Evolutionary conservation across 2,797 vertebrate species (phyloP), one percentile per base, ranked within the genome.

Genomic region (Hippopotamyrus pictus): DNA sequence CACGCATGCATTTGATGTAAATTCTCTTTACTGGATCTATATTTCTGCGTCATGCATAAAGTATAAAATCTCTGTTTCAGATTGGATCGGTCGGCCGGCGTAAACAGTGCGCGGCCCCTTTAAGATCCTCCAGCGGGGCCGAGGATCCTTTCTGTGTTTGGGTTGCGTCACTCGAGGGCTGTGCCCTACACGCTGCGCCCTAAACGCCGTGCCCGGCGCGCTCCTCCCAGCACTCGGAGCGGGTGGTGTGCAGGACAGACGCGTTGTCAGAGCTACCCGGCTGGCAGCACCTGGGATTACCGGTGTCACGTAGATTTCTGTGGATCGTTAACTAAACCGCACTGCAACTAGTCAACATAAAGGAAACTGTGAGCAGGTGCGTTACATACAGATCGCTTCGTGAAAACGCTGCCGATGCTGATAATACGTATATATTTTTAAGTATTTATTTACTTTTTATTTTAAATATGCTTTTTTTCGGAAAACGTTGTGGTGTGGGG

Each of bases 111-210:
- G 14, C 59, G 69, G 33, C 69, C 69, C 69, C 69, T 76, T 76
- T 76, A 76, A 76, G 69, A 76, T 76, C 69, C 69, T 37, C 69
- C 69, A 76, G 69, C 33, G 84, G 91, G 90, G 19, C 9, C 17
- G 88, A 54, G 29, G 82, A 86, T 76, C 73, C 89, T 88, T 89
- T 53, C 69, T 59, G 69, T 33, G 37, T 59, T 57, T 11, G 2
- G 51, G 92, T 95, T 94, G 96, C 96, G 95, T 96, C 94, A 95
- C 89, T 0, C 5, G 59, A n/a, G 91, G 91, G 88, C 90, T 89
- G 90, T 90, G 89, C 88, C 92, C 51, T 87, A 88, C 91, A 89
- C 90, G 91, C 88, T 0, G 89, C 90, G 89, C 88, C 92, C 54
- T 87, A 89, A 92, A 90, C 90, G 91, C 87, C 0, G 89, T 29